Base-by-base conservation (phyloP, 2,888 invertebrate genomes). In the Dimorphilus gyrociliatus region DNA sequence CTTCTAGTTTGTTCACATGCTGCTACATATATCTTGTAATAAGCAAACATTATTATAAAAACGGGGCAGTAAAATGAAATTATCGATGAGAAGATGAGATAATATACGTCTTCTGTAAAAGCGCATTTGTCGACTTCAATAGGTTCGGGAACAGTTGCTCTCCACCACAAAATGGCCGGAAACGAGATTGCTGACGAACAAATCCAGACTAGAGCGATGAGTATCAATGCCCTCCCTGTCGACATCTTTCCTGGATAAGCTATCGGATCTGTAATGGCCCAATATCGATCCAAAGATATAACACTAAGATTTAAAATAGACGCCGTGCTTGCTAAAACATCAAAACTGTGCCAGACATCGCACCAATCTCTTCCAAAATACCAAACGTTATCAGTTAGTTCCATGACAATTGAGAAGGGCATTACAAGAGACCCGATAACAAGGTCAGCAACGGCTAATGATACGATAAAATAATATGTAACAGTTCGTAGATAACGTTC, bases 261-360 rank as follows among this genome's bases (percentile, higher is more conserved):
- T 44, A 97, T 88, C 0, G 97, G 94, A 65, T 94, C 90, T 10
- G 88, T 90, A 39, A 94, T 94, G 26, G 94, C 94, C 90, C 92
- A 90, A 64, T 94, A 97, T 13, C 90, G 74, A 60, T 92, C 92
- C 49, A 92, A 61, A 1, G 86, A 85, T 50, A 92, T 97, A 18
- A 94, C 88, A 64, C 94, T 94, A 32, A 97, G 68, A 65, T 94
- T 94, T 29, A 94, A 70, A 48, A 97, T 97, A 8, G 90, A 90
- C 4, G 92, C 92, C 0, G 97, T 94, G 49, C 86, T 86, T 48
- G 90, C 92, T 2, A 94, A 71, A 2, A 97, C 94, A 57, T 97
- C 94, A 40, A 94, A 63, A 0, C 90, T 90, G 32, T 90, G 74
- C 90, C 94, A 97, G 15, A 90, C 75, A 56, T 97, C 94, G 61